Conservation (phyloP, 2,888 invertebrate genomes). For the Neocrepidodera transversa region DNA sequence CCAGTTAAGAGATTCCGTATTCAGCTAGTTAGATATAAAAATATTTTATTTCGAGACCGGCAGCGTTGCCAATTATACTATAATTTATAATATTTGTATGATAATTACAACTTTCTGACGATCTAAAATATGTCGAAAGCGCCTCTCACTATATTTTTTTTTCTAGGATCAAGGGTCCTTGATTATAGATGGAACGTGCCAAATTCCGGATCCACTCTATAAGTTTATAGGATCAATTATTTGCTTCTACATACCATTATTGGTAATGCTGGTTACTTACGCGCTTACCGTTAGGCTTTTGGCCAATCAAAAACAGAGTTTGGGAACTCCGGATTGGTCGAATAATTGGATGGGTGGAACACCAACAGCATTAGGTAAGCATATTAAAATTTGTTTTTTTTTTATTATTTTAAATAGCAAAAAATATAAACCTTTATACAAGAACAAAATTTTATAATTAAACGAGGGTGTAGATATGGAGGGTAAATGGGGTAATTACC, state of each 20-base stretch:
- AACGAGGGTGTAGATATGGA: no score
- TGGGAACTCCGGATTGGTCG: slow-evolving; percentile 74
- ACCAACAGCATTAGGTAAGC: slow-evolving; percentile 50
- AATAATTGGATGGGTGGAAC: slow-evolving; percentile 76
- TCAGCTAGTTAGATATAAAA: no score
- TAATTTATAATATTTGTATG: no score
- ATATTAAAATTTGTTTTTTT: no score
- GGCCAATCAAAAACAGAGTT: slow-evolving; percentile 81
- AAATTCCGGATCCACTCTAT: slow-evolving; percentile 87
- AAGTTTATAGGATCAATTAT: slow-evolving; percentile 93
- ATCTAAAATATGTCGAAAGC: no score
- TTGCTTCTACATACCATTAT: slow-evolving; percentile 94
- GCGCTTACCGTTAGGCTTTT: slow-evolving; percentile 88
- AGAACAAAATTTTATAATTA: no score
- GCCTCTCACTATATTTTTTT: no score
- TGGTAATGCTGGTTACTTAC: slow-evolving; percentile 95
- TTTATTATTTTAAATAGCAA: neutral
- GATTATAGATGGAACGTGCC: slow-evolving; percentile 82
- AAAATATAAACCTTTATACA: neutral
- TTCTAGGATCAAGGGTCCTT: slow-evolving; percentile 83
- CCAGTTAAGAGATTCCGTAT: no score
- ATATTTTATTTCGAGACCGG: no score
- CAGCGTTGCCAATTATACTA: no score
- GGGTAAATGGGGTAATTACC: no score
- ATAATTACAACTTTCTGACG: no score